Evolutionary conservation across 2,113 vertebrate genomes (phyloP).

Genomic region (Promerops cafer): DNA sequence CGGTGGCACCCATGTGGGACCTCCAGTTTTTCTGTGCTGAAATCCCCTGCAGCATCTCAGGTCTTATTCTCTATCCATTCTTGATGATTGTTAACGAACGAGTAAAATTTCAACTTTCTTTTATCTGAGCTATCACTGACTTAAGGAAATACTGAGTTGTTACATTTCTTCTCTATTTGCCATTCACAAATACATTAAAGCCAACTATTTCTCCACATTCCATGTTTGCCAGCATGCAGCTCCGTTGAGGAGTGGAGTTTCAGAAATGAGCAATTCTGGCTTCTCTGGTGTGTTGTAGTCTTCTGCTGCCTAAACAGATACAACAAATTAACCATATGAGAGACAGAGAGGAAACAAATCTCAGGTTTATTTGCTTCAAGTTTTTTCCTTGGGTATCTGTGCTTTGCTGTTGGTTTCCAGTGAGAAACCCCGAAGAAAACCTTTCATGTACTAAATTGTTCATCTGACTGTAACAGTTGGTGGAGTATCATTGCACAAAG

Average conservation of each 20-base stretch:
- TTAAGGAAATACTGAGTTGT: not conserved
- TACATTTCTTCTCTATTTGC: not conserved
- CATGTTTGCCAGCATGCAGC: not conserved
- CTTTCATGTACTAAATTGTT: not conserved
- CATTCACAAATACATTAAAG: not conserved
- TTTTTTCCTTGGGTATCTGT: not conserved
- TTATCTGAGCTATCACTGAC: not conserved
- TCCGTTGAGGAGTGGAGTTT: not conserved
- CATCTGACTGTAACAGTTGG: not conserved
- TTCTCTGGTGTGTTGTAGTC: not conserved
- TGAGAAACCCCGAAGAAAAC: not conserved
- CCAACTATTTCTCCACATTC: not conserved
- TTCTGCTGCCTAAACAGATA: not conserved
- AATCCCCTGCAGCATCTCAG: not conserved
- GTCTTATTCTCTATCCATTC: not conserved
- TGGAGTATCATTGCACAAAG: not conserved
- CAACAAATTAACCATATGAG: not conserved
- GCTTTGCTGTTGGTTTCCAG: not conserved
- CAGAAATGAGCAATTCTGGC: not conserved
- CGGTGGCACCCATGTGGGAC: not conserved
- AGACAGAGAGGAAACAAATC: not conserved
- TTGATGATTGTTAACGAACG: not conserved
- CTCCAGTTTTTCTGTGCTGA: not conserved
- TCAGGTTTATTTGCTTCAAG: not conserved
- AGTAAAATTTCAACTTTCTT: not conserved